Evolutionary conservation across 2,888 invertebrate species (phyloP).

Genomic region (Hoplodrina ambigua): DNA sequence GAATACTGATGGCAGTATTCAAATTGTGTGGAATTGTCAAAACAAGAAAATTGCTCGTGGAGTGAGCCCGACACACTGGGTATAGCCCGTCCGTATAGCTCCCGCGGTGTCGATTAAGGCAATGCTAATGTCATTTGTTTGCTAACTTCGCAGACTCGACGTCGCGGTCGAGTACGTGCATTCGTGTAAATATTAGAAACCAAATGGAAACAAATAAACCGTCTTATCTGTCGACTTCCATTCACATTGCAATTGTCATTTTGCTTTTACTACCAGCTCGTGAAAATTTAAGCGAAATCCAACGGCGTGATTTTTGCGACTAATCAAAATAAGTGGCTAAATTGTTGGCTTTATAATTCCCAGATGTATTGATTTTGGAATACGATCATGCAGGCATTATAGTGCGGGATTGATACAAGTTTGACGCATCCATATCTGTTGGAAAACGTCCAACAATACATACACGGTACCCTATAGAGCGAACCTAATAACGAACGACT

Average conservation of each 20-base stretch:
- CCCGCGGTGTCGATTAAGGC: conserved; percentile 86
- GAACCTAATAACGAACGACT: conserved; percentile 7
- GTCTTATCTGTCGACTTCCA: conserved; percentile 75
- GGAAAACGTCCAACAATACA: conserved; percentile 20
- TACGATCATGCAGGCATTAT: background rate
- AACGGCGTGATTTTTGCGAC: conserved; percentile 27
- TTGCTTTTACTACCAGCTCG: conserved; percentile 54
- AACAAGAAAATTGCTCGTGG: conserved; percentile 82
- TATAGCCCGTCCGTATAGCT: conserved; percentile 71
- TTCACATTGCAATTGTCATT: conserved; percentile 72
- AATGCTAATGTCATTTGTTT: conserved; percentile 87
- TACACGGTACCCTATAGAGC: background rate
- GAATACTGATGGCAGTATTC: conserved; percentile 83
- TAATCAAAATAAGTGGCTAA: conserved; percentile 28
- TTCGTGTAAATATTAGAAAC: conserved; percentile 75
- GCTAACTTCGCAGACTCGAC: conserved; percentile 80
- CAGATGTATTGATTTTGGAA: conserved; percentile 14
- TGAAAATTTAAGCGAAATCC: conserved; percentile 34
- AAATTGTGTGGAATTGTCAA: conserved; percentile 82
- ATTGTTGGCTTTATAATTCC: conserved; percentile 6
- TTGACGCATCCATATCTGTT: conserved; percentile 14
- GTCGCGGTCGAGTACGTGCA: conserved; percentile 73
- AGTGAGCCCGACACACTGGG: conserved; percentile 69
- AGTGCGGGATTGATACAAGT: background rate
- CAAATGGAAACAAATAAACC: conserved; percentile 73